Base-by-base conservation (phyloP, 2,113 vertebrate species). In the Macquaria ambigua region DNA sequence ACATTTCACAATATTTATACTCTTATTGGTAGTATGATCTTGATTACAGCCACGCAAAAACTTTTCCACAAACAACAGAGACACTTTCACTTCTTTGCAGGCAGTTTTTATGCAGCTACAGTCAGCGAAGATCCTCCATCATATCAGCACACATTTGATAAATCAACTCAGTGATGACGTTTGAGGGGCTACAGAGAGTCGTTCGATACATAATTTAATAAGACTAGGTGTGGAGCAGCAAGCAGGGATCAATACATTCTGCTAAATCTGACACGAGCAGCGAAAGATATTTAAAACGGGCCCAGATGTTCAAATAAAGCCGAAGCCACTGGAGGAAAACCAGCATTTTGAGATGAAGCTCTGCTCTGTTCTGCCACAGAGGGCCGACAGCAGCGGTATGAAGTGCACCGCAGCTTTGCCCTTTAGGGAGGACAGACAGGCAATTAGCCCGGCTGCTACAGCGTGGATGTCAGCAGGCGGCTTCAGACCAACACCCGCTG, bases 361-460 rank as follows among this genome's bases (percentile, higher is more conserved):
- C 9, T 15, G 14, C 52, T 74, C 31, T 41, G 52, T 56, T 81
- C 53, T 28, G 62, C 34, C 23, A 4, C 12, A 3, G 37, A 63
- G 62, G 73, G 34, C 50, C 37, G 46, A 52, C 68, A 23, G 66
- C 52, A 2, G 56, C 4, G 1, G n/a, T 6, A 7, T 25, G 50
- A 75, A 75, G 74, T 3, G 72, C 0, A 15, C 71, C 1, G 46
- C 76, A 63, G 84, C 48, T 63, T 21, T 71, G 85, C 74, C 82
- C 77, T 91, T 84, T 86, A 43, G 58, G 84, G 73, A 88, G 55
- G 77, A 90, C 72, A 67, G 58, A 23, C 46, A 21, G 81, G 41
- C 80, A 90, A 86, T 86, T 91, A 93, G 81, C 46, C 16, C n/a
- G 20, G 34, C 56, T 31, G 59, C 63, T 52, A n/a, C n/a, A 34